Base-by-base conservation (phyloP, 2,797 vertebrate genomes). In the Pangasius djambal region DNA sequence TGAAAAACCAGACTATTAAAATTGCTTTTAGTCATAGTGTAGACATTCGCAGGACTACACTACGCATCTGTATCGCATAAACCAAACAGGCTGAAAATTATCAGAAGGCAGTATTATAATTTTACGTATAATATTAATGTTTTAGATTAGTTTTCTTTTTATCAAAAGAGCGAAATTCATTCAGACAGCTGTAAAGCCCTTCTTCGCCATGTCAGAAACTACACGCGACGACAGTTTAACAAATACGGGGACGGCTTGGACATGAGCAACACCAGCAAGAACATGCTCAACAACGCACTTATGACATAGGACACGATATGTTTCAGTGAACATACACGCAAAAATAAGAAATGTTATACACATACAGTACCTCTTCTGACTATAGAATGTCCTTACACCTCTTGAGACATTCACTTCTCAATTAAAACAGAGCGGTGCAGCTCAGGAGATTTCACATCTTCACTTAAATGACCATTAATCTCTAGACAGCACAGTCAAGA, bases 401-500 rank as follows among this genome's bases (percentile, higher is more conserved):
- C 72, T 57, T 69, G 89, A 78, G 86, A 89, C 81, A 0, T 63
- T 72, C 75, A 31, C 20, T 85, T 59, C 86, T 87, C 89, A 87
- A 87, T 87, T 75, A 87, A 75, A 83, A 57, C 79, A 75, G 44
- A 83, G 31, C 48, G 28, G 55, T 22, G 37, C 6, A 44, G 37
- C 86, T 84, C 86, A 52, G 78, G 83, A 87, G 87, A 88, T 77
- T 72, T 88, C 83, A 91, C 78, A 74, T 88, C 34, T 77, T 78
- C 67, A 87, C 77, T 87, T 89, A 69, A 88, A 85, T 85, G 82
- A 87, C 86, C 72, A 78, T 61, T 88, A 81, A 88, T 85, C 82
- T 90, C 86, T 61, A 87, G 75, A 85, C 81, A 89, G 70, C 52
- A 81, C 65, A 37, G 63, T 34, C 83, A 18, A 28, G 20, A 59